These are phyloP conservation scores for Berghia stephanieae DNA, from an alignment of 1,140 invertebrate species.

Conservation along the genomic window DNA sequence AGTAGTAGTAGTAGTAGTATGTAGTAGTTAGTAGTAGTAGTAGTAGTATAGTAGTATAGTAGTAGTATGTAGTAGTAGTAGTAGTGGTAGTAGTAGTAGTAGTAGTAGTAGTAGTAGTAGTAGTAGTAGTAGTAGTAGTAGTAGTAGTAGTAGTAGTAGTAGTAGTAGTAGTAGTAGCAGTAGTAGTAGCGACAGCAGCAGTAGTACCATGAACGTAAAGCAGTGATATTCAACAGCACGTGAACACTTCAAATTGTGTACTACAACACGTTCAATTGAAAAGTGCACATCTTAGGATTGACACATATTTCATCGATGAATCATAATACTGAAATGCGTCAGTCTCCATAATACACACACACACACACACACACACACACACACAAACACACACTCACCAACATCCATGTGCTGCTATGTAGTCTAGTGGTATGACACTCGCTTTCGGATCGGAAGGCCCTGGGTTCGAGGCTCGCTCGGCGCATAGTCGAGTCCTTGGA, in stretches of 20 bases:
- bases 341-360: too few species aligned
- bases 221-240: not conserved
- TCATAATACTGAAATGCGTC: not conserved
- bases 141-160: not conserved
- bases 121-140: not conserved
- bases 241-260: not conserved
- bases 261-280: not conserved
- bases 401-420: too few species aligned
- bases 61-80: too few species aligned
- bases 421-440: too few species aligned
- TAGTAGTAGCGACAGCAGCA: not conserved
- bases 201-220: not conserved
- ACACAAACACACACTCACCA: too few species aligned
- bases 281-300: not conserved
- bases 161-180: not conserved
- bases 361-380: too few species aligned
- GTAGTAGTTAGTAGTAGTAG: too few species aligned
- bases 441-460: too few species aligned
- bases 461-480: too few species aligned
- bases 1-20: too few species aligned
- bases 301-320: not conserved
- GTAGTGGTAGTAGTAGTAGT: not conserved
- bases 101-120: not conserved
- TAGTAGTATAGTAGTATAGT: too few species aligned
- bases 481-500: too few species aligned